Conservation (phyloP, 2,797 vertebrate genomes). For the Moxostoma hubbsi region DNA sequence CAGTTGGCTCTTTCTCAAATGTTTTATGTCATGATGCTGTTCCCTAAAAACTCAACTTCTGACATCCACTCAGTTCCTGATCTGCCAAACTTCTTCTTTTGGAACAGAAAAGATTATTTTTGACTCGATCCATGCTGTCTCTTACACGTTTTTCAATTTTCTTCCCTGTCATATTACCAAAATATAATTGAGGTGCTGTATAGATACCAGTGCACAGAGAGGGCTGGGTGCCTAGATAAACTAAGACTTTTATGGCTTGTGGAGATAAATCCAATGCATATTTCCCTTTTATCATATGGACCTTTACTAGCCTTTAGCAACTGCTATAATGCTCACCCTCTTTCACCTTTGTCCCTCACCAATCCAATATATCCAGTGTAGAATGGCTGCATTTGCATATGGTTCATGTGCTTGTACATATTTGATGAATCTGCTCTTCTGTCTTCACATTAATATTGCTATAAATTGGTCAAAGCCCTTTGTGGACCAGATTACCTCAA, state of each 20-base stretch:
- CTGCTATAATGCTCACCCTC: slow-evolving; percentile 6
- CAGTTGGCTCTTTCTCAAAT: slow-evolving; percentile 1
- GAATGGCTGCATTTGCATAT: not conserved
- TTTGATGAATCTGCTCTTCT: slow-evolving; percentile 11
- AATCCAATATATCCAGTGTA: not conserved
- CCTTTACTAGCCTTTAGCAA: slow-evolving; percentile 12
- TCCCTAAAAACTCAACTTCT: not conserved
- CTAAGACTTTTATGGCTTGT: slow-evolving; percentile 57
- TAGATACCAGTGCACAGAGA: slow-evolving; percentile 36
- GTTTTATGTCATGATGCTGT: slow-evolving; percentile 5
- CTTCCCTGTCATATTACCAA: slow-evolving; percentile 39
- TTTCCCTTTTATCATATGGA: slow-evolving; percentile 18
- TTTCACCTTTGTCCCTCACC: not conserved
- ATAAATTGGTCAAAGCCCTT: slow-evolving; percentile 16
- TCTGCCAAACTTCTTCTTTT: not conserved
- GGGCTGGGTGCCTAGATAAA: slow-evolving; percentile 54
- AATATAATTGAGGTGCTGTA: slow-evolving; percentile 43
- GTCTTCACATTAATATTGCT: not conserved
- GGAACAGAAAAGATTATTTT: slow-evolving; percentile 7
- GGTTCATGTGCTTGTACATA: not conserved
- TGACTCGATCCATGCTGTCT: slow-evolving; percentile 11
- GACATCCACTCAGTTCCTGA: not conserved
- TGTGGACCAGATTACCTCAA: not conserved
- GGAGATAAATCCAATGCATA: slow-evolving; percentile 43
- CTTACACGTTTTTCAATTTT: slow-evolving; percentile 19